These are phyloP conservation scores for Caenorhabditis macrosperma DNA, from an alignment of 2,888 invertebrate genomes.

Conservation along the genomic window DNA sequence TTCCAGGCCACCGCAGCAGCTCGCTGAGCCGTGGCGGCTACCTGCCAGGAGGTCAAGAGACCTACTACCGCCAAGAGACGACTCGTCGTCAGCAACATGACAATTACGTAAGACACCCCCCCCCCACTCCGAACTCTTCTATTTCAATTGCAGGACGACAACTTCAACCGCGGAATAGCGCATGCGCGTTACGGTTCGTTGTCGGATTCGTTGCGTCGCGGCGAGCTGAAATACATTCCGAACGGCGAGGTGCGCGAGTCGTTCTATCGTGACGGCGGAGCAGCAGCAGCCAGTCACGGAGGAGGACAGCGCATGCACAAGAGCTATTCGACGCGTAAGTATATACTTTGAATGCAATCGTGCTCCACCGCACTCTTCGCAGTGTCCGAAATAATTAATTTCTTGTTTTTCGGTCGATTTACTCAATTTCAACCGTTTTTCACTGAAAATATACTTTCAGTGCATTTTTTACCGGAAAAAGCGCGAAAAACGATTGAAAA, in stretches of 20 bases:
- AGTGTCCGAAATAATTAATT: no score
- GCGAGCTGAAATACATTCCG: constrained; percentile 78
- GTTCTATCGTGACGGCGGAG: constrained; percentile 57
- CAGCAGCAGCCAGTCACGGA: no score
- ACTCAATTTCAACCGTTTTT: no score
- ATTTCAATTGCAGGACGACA: constrained; percentile 69
- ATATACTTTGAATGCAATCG: no score
- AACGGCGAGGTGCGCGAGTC: constrained; percentile 76
- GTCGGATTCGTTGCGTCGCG: constrained; percentile 77
- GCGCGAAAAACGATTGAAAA: no score
- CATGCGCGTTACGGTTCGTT: constrained; percentile 78
- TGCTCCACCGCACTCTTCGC: no score
- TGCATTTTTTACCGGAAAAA: no score
- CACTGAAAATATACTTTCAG: no score
- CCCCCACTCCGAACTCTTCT: no score
- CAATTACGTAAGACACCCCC: constrained; percentile 58
- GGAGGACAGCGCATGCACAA: constrained; percentile 74
- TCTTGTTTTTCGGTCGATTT: no score
- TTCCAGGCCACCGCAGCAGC: constrained; percentile 73
- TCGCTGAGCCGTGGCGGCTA: constrained; percentile 71
- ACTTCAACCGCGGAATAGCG: constrained; percentile 69
- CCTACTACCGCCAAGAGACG: constrained; percentile 70
- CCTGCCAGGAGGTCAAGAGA: constrained; percentile 66
- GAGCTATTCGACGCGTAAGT: constrained; percentile 77
- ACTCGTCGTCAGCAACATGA: constrained; percentile 68